Evolutionary conservation across 1,140 invertebrate genomes (phyloP), one percentile per base, ranked within the genome.

Genomic region (Euwallacea fornicatus): DNA sequence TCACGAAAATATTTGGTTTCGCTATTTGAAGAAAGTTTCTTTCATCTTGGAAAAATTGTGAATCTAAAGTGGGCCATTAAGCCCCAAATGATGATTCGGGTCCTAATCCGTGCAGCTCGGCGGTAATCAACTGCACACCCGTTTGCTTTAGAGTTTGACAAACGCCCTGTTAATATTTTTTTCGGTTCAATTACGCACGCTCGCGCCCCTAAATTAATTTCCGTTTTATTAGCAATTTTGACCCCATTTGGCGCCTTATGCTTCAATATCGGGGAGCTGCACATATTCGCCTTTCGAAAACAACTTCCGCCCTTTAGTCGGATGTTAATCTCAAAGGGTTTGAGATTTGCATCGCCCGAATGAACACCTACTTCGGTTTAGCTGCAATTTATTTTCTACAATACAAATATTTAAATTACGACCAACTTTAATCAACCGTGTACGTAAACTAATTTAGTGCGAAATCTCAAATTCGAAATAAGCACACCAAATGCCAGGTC

Each of bases 391-490:
- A 15, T 53, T 65, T 65, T 65, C 63, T 53, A 65, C 47, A 54
- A 65, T 55, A 55, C 64, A 66, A 58, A 66, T 66, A 66, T 66
- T 66, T 58, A 66, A 66, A 66, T 66, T 56, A 6, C 55, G 55
- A 58, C 9, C 10, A 15, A 58, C n/a, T 10, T 58, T 58, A 58
- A n/a, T 15, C 21, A 16, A 15, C 55, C 55, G 21, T 15, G 55
- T 58, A 15, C 21, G n/a, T 58, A 15, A 21, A 58, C 21, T 15
- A 58, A 15, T 13, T 11, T 13, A 50, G 46, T 11, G 13, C 46
- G 9, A 50, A 50, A 33, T 33, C 21, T 33, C 46, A 50, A 50
- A 50, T 10, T 50, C 9, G 46, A 50, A 50, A 50, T 50, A 50
- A 11, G 9, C 13, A 3, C 13, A 50, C 13, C 46, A 11, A 10